Base-by-base conservation (phyloP, 64 coral and sea anemone species). In the Hydrozoanthus tunicans region DNA sequence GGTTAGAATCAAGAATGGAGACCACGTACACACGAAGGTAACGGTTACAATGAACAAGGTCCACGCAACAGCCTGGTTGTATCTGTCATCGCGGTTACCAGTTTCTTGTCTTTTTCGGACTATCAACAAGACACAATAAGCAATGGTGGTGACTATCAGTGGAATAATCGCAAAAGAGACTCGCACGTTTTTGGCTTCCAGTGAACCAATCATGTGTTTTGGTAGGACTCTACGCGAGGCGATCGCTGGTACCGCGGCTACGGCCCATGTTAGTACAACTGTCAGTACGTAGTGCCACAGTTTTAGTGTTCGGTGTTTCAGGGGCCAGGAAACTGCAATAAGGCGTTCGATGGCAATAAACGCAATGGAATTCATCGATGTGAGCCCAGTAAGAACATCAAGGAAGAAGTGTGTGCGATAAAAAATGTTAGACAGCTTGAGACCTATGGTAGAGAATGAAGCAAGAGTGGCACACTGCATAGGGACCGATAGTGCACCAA, bases 41-140 rank as follows among this genome's bases (percentile, higher is more conserved):
- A 78, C 32, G 15, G 75, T 78, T 15, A 78, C 75, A 52, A 74
- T 80, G 3, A 80, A 24, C 20, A 80, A 80, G 58, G 78, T 80
- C 12, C 23, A 25, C 8, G 15, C 58, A 58, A 80, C 58, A 60
- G 56, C 17, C 56, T 24, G 61, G 78, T 80, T 80, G 3, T 60
- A 25, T 76, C 10, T 62, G 3, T 80, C 78, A 3, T 80, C 78
- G 3, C 78, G 0, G 17, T 6, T 59, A 32, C 20, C 27, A 60
- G 15, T 20, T 60, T 15, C 78, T 8, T 56, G 78, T 80, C 6
- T 11, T 15, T 59, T 14, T 24, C 78, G 61, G 78, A 80, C 27
- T 6, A 80, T 9, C 3, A 58, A 62, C 78, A 80, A 59, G 57
- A 24, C 5, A 62, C 56, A 80, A 25, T 80, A 80, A 8, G 56